phyloP scores from a whole-genome alignment of 2,888 invertebrate species.

The Hydraecia micacea region DNA sequence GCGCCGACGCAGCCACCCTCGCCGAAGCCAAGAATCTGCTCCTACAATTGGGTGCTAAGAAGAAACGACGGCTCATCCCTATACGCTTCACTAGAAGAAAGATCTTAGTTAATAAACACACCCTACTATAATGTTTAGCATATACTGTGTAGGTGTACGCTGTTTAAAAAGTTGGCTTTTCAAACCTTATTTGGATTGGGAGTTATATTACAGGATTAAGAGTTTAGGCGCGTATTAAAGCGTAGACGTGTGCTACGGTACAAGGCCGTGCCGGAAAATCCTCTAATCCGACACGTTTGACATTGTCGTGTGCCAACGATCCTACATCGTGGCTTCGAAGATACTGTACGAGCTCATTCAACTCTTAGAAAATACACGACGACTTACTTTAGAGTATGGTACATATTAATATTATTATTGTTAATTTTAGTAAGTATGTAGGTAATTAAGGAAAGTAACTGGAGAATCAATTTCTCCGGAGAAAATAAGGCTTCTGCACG shows the following conservation, averaged over 20 bases:
- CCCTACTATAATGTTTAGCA: slow-evolving; percentile 76
- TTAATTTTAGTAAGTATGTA: slow-evolving; percentile 37
- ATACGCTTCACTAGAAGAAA: slow-evolving; percentile 93
- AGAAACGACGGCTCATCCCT: slow-evolving; percentile 92
- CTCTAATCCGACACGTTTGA: slow-evolving; percentile 52
- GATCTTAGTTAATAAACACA: slow-evolving; percentile 90
- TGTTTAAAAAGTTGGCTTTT: slow-evolving; percentile 64
- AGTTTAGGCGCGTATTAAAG: slow-evolving; percentile 16
- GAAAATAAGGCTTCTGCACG: slow-evolving; percentile 56
- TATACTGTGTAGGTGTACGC: slow-evolving; percentile 55
- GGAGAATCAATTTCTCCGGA: slow-evolving; percentile 37
- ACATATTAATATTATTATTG: slow-evolving; percentile 42
- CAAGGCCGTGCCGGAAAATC: slow-evolving; percentile 40
- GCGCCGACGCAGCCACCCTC: slow-evolving; percentile 90
- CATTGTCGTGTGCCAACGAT: slow-evolving; percentile 30
- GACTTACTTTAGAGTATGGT: slow-evolving; percentile 26
- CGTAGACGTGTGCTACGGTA: slow-evolving; percentile 14
- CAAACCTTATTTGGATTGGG: slow-evolving; percentile 16
- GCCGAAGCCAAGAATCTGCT: slow-evolving; percentile 92
- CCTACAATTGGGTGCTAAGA: slow-evolving; percentile 92
- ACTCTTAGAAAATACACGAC: slow-evolving; percentile 11
- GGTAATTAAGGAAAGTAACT: slow-evolving; percentile 51
- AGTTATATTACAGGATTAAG: slow-evolving; percentile 24
- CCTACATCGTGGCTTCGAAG: slow-evolving; percentile 7
- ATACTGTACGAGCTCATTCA: slow-evolving; percentile 8